These are phyloP conservation scores for Malachius bipustulatus DNA, from an alignment of 2,888 invertebrate genomes.

Conservation along the genomic window DNA sequence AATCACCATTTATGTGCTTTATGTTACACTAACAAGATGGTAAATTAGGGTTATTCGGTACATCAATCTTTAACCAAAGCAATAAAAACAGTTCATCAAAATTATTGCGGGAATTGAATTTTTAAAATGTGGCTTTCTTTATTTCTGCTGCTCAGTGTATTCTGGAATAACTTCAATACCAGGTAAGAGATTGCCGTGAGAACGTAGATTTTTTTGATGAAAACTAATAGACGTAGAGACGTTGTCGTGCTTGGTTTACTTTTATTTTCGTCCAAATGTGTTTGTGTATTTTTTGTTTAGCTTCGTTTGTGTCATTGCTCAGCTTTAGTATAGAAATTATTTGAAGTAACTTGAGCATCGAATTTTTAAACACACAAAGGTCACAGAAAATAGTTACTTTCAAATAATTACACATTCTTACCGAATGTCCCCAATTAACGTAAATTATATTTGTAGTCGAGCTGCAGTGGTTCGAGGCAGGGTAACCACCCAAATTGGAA, in stretches of 20 bases:
- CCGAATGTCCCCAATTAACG: constrained; percentile 1
- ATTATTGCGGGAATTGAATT: too few species aligned
- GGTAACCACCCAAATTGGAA: constrained; percentile 82
- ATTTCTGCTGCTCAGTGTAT: constrained; percentile 83
- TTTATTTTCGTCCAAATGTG: constrained; percentile 31
- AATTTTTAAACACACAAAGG: too few species aligned
- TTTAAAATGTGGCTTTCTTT: constrained; percentile 29
- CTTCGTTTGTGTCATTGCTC: too few species aligned
- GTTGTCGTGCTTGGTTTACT: constrained; percentile 3
- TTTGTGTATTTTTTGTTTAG: constrained; percentile 34
- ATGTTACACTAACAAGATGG: neutral
- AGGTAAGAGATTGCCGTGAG: constrained; percentile 70
- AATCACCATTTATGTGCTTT: constrained; percentile 23
- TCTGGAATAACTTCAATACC: constrained; percentile 98
- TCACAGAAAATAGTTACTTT: too few species aligned
- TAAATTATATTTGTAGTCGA: constrained; percentile 50
- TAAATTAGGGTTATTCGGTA: constrained; percentile 9
- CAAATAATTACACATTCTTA: too few species aligned
- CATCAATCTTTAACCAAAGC: constrained; percentile 5
- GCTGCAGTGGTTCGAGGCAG: constrained; percentile 94
- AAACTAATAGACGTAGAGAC: neutral
- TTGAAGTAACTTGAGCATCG: too few species aligned
- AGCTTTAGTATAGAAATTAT: too few species aligned
- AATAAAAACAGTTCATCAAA: too few species aligned
- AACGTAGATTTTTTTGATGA: constrained; percentile 12